Base-by-base conservation (phyloP, 2,888 invertebrate species). In the Dione vanillae region DNA sequence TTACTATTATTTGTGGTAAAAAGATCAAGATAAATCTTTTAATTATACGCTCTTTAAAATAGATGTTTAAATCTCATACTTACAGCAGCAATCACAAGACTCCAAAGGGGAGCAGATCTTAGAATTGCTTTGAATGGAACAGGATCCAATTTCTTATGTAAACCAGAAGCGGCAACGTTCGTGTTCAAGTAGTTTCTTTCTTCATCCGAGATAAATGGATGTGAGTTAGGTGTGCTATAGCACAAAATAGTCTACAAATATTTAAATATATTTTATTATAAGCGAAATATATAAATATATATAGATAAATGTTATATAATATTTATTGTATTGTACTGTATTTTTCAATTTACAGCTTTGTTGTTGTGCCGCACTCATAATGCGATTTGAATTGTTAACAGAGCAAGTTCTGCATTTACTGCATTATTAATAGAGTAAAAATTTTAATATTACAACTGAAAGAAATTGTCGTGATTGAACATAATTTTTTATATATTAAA, bases 111-210 rank as follows among this genome's bases (percentile, higher is more conserved):
- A 6, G 90, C 83, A 3, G 95, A 96, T 20, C 94, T 94, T 9
- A 96, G 81, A 64, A 97, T 93, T 0, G 94, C 93, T 74, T 90
- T 94, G 94, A 96, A 97, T 0, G 96, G 96, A 0, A 95, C 95
- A 0, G 95, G 94, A 59, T 94, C 94, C 58, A 95, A 81, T 75
- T 86, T 91, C 76, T 89, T 93, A 76, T 94, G 90, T 45, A 94
- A 89, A 49, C 94, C 94, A 27, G 93, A 94, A 11, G 91, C 90
- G 0, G 79, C 82, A 14, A 95, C 93, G 74, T 96, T 93, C 69
- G 94, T 92, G 61, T 90, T 89, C 16, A 94, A 80, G 75, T 86
- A 94, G 5, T 86, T 78, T 45, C 82, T 84, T 77, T 95, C 95
- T 67, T 91, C 81, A 2, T 93, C 92, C 0, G 94, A 89, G 76